Evolutionary conservation across 1,140 invertebrate species (phyloP).

Genomic region (Microplitis demolitor): DNA sequence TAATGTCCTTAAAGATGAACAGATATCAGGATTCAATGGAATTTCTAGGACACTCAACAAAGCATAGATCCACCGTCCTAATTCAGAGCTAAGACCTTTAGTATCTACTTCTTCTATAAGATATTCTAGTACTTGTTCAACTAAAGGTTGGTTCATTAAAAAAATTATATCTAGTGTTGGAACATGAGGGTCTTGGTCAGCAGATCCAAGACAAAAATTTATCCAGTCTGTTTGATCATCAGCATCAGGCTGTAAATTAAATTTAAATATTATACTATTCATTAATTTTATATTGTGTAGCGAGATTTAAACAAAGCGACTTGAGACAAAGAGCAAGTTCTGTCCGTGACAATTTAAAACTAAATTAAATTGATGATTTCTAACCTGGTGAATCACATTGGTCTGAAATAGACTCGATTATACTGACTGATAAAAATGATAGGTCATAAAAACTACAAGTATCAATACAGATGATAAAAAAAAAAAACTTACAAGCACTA

Average conservation of each 20-base stretch:
- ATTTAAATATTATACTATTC: conserved; percentile 15
- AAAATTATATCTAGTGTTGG: conserved; percentile 60
- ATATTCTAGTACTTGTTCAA: conserved; percentile 63
- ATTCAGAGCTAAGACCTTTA: conserved; percentile 42
- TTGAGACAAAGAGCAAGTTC: no score
- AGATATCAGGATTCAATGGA: conserved; percentile 66
- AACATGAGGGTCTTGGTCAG: conserved; percentile 25
- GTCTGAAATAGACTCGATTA: no score
- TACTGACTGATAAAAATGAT: no score
- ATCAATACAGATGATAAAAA: conserved; percentile 16
- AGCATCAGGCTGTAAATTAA: conserved; percentile 45
- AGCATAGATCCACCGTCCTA: conserved; percentile 68
- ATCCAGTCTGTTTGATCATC: conserved; percentile 48
- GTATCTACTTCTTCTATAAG: conserved; percentile 59
- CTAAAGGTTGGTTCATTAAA: conserved; percentile 59
- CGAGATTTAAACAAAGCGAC: no score
- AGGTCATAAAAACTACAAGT: not conserved
- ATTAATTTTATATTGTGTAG: no score
- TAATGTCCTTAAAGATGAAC: conserved; percentile 62
- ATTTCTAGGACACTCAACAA: conserved; percentile 65
- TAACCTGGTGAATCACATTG: no score
- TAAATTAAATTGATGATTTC: no score
- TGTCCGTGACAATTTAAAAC: no score
- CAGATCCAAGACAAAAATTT: conserved; percentile 40
- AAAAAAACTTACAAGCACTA: conserved; percentile 40